Percentiles rank a stretch among this genome's conserved stretches.
Conservation (phyloP, 2,113 vertebrate genomes). For the Psephotus haematonotus region DNA sequence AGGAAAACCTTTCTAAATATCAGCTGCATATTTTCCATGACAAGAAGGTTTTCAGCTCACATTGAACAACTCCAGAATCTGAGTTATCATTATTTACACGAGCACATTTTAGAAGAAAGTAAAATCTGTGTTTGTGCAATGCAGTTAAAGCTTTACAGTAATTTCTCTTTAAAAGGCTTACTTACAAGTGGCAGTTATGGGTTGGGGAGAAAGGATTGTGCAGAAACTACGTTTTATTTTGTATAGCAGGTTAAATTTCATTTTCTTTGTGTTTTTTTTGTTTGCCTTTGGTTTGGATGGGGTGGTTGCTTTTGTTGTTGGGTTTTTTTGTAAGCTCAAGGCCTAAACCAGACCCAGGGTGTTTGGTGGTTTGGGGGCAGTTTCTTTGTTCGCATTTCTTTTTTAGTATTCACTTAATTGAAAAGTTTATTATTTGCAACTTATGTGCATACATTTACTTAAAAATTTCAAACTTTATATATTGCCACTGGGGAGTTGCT, state of each 20-base stretch:
- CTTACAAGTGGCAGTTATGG: background rate
- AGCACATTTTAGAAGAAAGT: slow-evolving; percentile 62
- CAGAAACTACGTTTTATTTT: background rate
- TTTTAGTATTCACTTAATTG: slow-evolving; percentile 14
- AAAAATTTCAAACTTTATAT: slow-evolving; percentile 67
- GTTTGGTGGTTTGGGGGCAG: background rate
- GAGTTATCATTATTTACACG: slow-evolving; percentile 66
- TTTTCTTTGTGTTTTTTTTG: background rate
- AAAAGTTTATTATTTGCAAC: slow-evolving; percentile 33
- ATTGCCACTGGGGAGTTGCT: slow-evolving; percentile 66
- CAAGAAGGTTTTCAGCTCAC: slow-evolving; percentile 86
- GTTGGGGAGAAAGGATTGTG: background rate
- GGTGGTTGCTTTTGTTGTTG: background rate
- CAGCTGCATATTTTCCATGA: slow-evolving; percentile 95
- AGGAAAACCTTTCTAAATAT: slow-evolving; percentile 99
- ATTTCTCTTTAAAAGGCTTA: background rate
- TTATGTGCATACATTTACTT: slow-evolving; percentile 62
- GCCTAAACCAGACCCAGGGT: background rate
- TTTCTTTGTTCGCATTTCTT: background rate
- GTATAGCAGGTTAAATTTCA: background rate
- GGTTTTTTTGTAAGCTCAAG: background rate
- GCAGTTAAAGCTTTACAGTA: background rate
- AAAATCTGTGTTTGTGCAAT: background rate
- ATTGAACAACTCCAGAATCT: slow-evolving; percentile 81
- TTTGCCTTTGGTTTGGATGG: background rate